Conservation (phyloP, 2,113 vertebrate species). For the Murina feae region DNA sequence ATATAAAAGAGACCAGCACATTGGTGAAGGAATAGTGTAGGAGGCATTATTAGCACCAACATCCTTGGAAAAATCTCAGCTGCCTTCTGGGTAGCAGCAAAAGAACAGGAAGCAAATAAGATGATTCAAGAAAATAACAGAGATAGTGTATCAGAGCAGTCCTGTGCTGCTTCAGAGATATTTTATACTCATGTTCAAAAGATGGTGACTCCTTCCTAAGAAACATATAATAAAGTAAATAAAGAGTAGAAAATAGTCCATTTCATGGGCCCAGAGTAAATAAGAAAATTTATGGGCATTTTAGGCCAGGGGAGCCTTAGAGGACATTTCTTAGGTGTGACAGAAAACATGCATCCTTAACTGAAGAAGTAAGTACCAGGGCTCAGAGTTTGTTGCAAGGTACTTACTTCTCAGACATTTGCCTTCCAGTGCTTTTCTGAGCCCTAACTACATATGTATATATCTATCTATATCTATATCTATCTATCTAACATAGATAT, state of each 20-base stretch:
- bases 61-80: not conserved
- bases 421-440: not conserved
- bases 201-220: not conserved
- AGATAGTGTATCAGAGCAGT: not conserved
- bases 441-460: not conserved
- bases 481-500: no score
- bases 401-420: not conserved
- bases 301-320: not conserved
- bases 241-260: not conserved
- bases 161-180: not conserved
- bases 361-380: no score
- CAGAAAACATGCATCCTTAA: not conserved
- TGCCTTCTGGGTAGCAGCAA: not conserved
- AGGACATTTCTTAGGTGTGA: not conserved
- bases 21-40: not conserved
- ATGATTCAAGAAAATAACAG: constrained; percentile 24
- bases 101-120: constrained; percentile 26
- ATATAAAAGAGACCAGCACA: not conserved
- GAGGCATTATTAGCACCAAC: constrained; percentile 22
- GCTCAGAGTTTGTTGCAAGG: not conserved
- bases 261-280: not conserved
- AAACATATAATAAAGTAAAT: not conserved
- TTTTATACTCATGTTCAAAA: constrained; percentile 29
- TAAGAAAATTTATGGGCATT: not conserved
- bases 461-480: no score